phyloP scores from a whole-genome alignment of 2,113 vertebrate species.

The Hemiprocne comata region DNA sequence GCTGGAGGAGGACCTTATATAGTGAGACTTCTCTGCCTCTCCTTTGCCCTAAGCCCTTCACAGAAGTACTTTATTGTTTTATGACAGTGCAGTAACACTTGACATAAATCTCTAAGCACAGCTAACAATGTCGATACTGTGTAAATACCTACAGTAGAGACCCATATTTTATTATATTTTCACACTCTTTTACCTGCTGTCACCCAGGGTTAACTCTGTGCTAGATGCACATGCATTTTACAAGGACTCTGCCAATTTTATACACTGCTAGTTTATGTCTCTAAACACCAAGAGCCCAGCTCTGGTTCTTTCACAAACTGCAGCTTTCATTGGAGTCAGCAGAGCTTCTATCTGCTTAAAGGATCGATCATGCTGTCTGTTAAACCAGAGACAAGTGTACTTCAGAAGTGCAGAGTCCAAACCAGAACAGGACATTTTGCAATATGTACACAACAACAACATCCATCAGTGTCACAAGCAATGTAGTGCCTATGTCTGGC shows the following conservation, averaged over 20 bases:
- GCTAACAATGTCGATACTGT: conserved; percentile 26
- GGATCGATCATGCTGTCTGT: not conserved
- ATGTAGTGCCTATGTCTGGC: accelerated
- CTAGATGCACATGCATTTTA: not conserved
- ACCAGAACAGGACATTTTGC: not conserved
- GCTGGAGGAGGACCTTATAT: conserved; percentile 21
- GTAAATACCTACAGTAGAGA: conserved; percentile 18
- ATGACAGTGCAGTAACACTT: conserved; percentile 25
- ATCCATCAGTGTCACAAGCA: not conserved
- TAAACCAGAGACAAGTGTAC: not conserved
- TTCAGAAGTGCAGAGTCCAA: conserved; percentile 2
- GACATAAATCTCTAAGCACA: conserved; percentile 31
- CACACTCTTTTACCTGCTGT: not conserved
- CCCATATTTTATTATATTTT: not conserved
- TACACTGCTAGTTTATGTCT: not conserved
- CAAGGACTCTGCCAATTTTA: not conserved
- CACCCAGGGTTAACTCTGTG: not conserved
- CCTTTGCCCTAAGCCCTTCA: conserved; percentile 39
- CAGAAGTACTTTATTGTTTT: conserved; percentile 63
- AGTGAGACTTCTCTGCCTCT: conserved; percentile 13
- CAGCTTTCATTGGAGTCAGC: not conserved
- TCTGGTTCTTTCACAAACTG: not conserved
- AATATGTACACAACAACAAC: not conserved
- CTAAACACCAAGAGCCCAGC: not conserved
- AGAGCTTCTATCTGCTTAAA: not conserved